Evolutionary conservation across 2,113 vertebrate genomes (phyloP).

Genomic region (Pseudolaguvia tuberculata): DNA sequence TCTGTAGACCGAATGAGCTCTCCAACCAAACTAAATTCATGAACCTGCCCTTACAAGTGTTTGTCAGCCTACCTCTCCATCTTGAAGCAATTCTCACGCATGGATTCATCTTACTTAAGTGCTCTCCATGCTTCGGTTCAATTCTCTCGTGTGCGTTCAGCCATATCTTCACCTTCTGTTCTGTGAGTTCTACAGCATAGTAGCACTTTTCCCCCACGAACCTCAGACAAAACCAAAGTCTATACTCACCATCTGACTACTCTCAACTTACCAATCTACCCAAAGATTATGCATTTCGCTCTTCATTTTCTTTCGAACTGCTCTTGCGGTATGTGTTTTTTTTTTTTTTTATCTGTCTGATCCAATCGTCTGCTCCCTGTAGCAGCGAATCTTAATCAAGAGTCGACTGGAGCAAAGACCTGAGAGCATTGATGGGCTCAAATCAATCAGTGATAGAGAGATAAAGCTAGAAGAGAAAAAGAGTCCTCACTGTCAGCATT

Average conservation of each 20-base stretch:
- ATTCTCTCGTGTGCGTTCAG: conserved; percentile 4
- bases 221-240: conserved; percentile 7
- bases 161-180: not conserved
- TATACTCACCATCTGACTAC: not conserved
- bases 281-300: conserved; percentile 5
- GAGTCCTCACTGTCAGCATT: conserved; percentile 23
- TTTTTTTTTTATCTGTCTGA: conserved; percentile 17
- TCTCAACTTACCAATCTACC: conserved; percentile 17
- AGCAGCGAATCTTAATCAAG: conserved; percentile 39
- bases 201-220: not conserved
- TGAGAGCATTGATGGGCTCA: conserved; percentile 37
- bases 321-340: conserved; percentile 12
- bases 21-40: conserved; percentile 38
- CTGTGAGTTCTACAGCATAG: not conserved
- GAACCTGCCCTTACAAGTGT: conserved; percentile 18
- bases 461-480: conserved; percentile 26
- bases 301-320: conserved; percentile 14
- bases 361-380: conserved; percentile 27
- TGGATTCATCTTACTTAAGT: conserved; percentile 32
- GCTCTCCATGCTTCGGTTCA: conserved; percentile 6
- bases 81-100: conserved; percentile 21
- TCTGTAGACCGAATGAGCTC: not conserved
- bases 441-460: conserved; percentile 48
- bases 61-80: conserved; percentile 7
- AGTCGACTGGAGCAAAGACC: conserved; percentile 35